These are phyloP conservation scores for Erebia palarica DNA, from an alignment of 2,888 invertebrate genomes.

Conservation along the genomic window DNA sequence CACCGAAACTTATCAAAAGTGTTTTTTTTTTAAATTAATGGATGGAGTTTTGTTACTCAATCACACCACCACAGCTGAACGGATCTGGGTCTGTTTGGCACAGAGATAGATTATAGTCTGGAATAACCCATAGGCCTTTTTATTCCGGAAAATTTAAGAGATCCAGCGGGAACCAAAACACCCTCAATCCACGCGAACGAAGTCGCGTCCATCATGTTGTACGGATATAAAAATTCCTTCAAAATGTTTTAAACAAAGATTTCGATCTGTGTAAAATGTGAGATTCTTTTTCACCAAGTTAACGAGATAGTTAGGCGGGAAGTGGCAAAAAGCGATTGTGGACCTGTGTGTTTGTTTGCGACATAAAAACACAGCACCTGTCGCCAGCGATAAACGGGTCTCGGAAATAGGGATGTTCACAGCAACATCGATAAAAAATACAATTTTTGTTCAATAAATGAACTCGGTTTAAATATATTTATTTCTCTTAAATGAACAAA, in stretches of 20 bases:
- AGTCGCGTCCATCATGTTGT: not conserved
- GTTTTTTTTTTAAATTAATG: no score
- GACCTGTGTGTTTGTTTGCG: constrained; percentile 26
- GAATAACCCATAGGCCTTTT: no score
- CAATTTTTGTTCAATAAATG: no score
- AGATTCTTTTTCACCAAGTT: constrained; percentile 17
- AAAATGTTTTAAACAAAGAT: not conserved
- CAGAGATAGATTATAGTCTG: not conserved
- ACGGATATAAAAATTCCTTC: not conserved
- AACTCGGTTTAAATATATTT: no score
- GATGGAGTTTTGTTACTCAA: no score
- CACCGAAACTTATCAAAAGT: no score
- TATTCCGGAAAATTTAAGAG: no score
- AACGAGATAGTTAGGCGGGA: constrained; percentile 19
- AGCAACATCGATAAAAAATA: not conserved
- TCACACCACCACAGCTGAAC: no score
- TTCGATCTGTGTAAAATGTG: not conserved
- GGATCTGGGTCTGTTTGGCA: no score
- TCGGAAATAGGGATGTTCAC: constrained; percentile 17
- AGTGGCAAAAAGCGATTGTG: constrained; percentile 27
- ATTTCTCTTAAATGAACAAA: no score
- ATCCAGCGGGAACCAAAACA: no score
- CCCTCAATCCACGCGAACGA: no score
- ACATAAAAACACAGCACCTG: constrained; percentile 34
- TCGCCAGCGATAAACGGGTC: constrained; percentile 30